Evolutionary conservation across 2,888 invertebrate species (phyloP).

Genomic region (Scaptomyza polygonia): DNA sequence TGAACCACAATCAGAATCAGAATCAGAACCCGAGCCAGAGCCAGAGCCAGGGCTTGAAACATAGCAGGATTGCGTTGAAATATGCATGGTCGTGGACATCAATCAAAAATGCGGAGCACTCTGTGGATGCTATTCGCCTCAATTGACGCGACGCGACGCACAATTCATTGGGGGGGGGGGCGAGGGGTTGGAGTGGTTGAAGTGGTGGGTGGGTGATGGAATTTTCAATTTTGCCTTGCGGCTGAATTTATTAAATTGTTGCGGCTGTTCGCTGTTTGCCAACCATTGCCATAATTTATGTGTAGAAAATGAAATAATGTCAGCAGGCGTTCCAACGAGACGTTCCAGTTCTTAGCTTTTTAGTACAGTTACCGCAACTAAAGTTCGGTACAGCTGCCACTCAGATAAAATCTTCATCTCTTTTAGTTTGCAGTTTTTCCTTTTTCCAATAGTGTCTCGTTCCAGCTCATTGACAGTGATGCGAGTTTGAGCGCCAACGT

Average conservation of each 20-base stretch:
- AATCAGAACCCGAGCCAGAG: background rate
- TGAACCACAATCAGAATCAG: conserved; percentile 1
- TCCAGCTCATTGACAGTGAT: conserved; percentile 35
- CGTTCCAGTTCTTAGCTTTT: background rate
- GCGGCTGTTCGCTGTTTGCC: conserved; percentile 55
- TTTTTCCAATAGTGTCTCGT: conserved; percentile 8
- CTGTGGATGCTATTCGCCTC: conserved; percentile 30
- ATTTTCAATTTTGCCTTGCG: conserved; percentile 72
- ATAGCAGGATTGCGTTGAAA: conserved; percentile 33
- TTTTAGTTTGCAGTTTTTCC: background rate
- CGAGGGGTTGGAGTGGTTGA: no score
- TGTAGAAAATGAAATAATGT: conserved; percentile 59
- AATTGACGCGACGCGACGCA: conserved; percentile 45
- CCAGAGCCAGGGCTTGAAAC: conserved; percentile 6
- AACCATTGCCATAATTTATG: conserved; percentile 66
- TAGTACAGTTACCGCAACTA: conserved; percentile 4
- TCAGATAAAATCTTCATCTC: background rate
- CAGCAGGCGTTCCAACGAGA: conserved; percentile 24
- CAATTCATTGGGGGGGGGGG: conserved; percentile 35
- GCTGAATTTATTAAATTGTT: conserved; percentile 73
- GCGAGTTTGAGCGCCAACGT: conserved; percentile 19
- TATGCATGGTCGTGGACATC: conserved; percentile 64
- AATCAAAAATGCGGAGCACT: conserved; percentile 60
- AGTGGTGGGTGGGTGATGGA: conserved; percentile 20
- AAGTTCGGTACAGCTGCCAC: conserved; percentile 2